These are phyloP conservation scores for Petrocephalus schoutedeni DNA, from an alignment of 2,797 vertebrate species.

Conservation along the genomic window DNA sequence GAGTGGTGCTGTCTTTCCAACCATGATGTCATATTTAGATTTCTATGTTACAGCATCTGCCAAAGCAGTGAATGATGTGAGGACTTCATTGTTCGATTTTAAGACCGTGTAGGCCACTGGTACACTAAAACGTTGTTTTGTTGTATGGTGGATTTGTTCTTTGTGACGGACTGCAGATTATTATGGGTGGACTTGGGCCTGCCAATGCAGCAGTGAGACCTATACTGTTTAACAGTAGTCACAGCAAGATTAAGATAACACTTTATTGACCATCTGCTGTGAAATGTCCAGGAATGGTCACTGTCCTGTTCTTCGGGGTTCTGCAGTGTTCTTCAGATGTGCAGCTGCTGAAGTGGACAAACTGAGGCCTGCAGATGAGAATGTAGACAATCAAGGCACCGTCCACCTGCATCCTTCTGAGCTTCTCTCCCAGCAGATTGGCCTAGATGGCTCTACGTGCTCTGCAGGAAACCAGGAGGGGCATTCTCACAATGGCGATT, in stretches of 20 bases:
- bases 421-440: background rate
- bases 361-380: background rate
- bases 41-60: conserved; percentile 43
- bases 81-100: conserved; percentile 5
- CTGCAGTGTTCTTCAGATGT: background rate
- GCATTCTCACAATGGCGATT: background rate
- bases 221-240: background rate
- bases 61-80: conserved; percentile 38
- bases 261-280: background rate
- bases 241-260: background rate
- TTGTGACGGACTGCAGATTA: background rate
- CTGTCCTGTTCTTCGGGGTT: background rate
- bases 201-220: background rate
- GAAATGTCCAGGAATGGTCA: background rate
- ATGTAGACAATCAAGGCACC: background rate
- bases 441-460: background rate
- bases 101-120: background rate
- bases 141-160: background rate
- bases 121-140: background rate
- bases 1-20: conserved; percentile 24
- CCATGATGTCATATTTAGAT: conserved; percentile 42
- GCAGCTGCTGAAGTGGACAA: background rate
- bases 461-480: background rate
- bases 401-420: background rate
- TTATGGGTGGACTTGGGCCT: background rate